Evolutionary conservation across 2,113 vertebrate species (phyloP).

Genomic region (Synchiropus splendidus): DNA sequence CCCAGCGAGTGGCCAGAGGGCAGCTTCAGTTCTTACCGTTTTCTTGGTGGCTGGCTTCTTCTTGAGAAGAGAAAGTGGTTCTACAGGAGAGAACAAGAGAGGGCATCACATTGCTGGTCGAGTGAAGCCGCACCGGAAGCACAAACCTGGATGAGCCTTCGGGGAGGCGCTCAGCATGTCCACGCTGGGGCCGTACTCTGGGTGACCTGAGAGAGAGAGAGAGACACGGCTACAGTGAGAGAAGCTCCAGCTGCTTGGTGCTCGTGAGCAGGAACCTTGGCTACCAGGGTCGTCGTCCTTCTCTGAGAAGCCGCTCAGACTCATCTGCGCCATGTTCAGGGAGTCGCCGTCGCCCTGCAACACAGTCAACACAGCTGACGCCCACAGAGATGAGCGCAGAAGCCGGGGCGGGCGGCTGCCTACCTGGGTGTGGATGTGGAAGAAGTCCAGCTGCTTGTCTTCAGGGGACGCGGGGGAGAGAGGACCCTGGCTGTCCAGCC

Average conservation of each 20-base stretch:
- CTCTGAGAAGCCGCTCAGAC: slow-evolving; percentile 28
- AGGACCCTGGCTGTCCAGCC: slow-evolving; percentile 77
- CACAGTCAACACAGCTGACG: too few relatives aligned
- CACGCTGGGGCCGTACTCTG: slow-evolving; percentile 75
- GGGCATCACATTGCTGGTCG: neutral
- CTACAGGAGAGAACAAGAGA: slow-evolving; percentile 29
- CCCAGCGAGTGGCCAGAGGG: too few relatives aligned
- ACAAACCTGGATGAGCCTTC: slow-evolving; percentile 72
- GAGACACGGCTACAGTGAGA: too few relatives aligned
- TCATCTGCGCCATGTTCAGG: slow-evolving; percentile 33
- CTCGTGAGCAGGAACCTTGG: neutral
- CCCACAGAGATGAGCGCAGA: too few relatives aligned
- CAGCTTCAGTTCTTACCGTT: slow-evolving; percentile 36
- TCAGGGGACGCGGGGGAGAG: slow-evolving; percentile 64
- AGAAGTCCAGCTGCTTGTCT: slow-evolving; percentile 86
- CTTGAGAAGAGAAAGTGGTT: slow-evolving; percentile 56
- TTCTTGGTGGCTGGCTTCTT: slow-evolving; percentile 67
- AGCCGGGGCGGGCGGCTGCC: too few relatives aligned
- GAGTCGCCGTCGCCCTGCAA: slow-evolving; percentile 25
- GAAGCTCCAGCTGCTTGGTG: too few relatives aligned
- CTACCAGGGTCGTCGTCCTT: slow-evolving; percentile 45
- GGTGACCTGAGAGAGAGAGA: slow-evolving; percentile 55
- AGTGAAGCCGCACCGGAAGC: neutral
- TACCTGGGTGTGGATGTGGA: slow-evolving; percentile 75
- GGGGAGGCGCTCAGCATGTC: slow-evolving; percentile 77